Base-by-base conservation (phyloP, 2,113 vertebrate species). In the Atractosteus spatula region DNA sequence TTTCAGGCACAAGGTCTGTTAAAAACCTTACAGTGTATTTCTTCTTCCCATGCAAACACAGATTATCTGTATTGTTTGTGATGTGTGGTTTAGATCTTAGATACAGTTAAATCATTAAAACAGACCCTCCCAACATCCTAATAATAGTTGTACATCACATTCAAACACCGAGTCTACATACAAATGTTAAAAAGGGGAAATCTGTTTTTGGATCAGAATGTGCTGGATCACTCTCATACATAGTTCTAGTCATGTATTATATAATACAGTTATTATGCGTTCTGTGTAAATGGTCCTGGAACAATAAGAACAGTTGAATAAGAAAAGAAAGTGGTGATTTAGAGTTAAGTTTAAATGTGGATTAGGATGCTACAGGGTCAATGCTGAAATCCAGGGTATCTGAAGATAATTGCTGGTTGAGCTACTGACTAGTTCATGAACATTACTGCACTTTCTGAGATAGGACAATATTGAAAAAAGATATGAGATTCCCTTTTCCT, bases 141-240 rank as follows among this genome's bases (percentile, higher is more conserved):
- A 80, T 70, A 77, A 45, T 79, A 85, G 82, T 81, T 83, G 86
- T 85, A 83, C 82, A 71, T 78, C 79, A 85, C 72, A 76, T 59
- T 71, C 76, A 79, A 70, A 74, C 43, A 72, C 59, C 61, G 62
- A 72, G 64, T 44, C 29, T 29, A 29, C 1, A 51, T 51, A 51
- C 47, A 51, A 51, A 51, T 10, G 10, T 62, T 7, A 62, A 3
- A 62, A 62, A 62, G 13, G 12, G 16, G 3, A 41, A 64, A 62
- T 62, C 59, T 62, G 59, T 11, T 62, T 29, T 14, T 62, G 17
- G 59, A 62, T 62, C 14, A 62, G 59, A 62, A 62, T 62, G 59
- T 29, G 17, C 14, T 11, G 14, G 2, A 6, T 14, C 59, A 62
- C 14, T 7, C 59, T 29, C 29, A 29, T 29, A 29, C 29, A 29